These are phyloP conservation scores for Galeruca laticollis DNA, from an alignment of 2,888 invertebrate species.

Conservation along the genomic window DNA sequence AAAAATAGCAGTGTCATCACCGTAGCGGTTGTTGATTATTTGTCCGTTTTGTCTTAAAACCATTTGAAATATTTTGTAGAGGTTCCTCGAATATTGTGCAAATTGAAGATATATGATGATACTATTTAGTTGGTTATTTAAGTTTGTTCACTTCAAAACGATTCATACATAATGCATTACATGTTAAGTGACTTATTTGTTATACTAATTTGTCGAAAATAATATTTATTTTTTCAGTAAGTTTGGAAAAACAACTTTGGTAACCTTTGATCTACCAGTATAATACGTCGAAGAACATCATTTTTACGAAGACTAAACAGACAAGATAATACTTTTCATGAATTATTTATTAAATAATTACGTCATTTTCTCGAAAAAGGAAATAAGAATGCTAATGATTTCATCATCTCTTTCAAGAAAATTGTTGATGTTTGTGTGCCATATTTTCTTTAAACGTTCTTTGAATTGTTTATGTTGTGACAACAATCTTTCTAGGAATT, in stretches of 20 bases:
- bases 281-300: not conserved
- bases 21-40: too few relatives aligned
- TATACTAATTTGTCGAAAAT: not conserved
- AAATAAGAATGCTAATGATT: not conserved
- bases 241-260: not conserved
- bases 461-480: too few relatives aligned
- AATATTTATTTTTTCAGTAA: not conserved
- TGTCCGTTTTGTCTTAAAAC: too few relatives aligned
- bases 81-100: too few relatives aligned
- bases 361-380: not conserved
- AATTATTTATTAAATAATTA: not conserved
- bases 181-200: not conserved
- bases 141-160: too few relatives aligned
- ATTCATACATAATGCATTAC: too few relatives aligned
- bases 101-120: too few relatives aligned
- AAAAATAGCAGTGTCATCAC: too few relatives aligned
- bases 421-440: too few relatives aligned
- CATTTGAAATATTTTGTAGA: too few relatives aligned
- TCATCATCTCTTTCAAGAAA: not conserved
- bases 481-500: too few relatives aligned
- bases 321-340: not conserved
- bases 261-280: conserved; percentile 2
- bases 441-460: too few relatives aligned
- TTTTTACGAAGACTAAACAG: not conserved
- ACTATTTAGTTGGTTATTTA: not conserved